Evolutionary conservation across 1,140 invertebrate species (phyloP).

Genomic region (Rhopalosiphum maidis): DNA sequence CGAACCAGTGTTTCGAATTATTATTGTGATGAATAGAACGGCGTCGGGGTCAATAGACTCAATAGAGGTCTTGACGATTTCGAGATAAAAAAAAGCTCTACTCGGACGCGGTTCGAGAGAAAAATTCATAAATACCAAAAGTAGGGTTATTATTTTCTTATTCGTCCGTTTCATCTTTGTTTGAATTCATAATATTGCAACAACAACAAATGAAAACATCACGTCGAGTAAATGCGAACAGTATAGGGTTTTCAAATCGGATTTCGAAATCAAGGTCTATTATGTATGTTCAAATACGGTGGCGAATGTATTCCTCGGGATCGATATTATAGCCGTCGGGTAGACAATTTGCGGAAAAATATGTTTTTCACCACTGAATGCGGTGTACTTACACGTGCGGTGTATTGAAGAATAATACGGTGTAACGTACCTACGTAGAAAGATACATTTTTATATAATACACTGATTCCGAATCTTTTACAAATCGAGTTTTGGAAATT

Average conservation of each 20-base stretch:
- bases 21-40: not conserved
- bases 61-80: no score
- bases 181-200: not conserved
- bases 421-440: not conserved
- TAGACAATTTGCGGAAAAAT: not conserved
- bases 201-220: not conserved
- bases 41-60: not conserved
- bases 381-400: not conserved
- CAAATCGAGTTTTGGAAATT: not conserved
- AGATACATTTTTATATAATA: not conserved
- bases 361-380: not conserved
- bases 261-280: slow-evolving; percentile 14
- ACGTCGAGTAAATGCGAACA: not conserved
- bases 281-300: not conserved
- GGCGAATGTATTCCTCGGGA: not conserved
- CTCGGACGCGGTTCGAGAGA: not conserved
- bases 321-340: not conserved
- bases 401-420: not conserved
- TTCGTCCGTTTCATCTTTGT: not conserved
- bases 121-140: not conserved
- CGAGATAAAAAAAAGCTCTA: not conserved
- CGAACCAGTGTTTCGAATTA: not conserved
- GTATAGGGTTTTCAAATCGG: not conserved
- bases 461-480: not conserved
- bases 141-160: not conserved